phyloP scores from a whole-genome alignment of 2,797 vertebrate genomes.

The Lepidocolaptes lacrymiger region DNA sequence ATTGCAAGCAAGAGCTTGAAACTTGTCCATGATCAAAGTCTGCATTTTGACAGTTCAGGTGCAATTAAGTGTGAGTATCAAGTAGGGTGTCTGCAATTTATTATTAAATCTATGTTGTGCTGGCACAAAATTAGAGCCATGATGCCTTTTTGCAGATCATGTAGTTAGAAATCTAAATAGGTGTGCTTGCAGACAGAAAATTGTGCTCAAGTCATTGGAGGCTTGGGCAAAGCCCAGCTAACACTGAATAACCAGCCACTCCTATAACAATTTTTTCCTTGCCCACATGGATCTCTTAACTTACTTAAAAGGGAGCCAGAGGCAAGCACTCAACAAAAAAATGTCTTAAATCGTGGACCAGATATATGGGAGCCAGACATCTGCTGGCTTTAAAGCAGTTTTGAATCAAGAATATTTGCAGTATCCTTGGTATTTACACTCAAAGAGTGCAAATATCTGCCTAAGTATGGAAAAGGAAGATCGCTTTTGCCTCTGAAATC shows the following conservation, averaged over 20 bases:
- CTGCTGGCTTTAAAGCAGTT: constrained; percentile 36
- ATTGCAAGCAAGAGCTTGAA: constrained; percentile 36
- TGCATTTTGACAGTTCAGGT: constrained; percentile 19
- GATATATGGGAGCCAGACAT: neutral
- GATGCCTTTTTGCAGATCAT: neutral
- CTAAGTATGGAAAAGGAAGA: neutral
- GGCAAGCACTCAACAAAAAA: neutral
- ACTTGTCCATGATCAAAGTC: neutral
- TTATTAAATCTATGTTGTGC: neutral
- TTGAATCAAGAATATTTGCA: constrained; percentile 32
- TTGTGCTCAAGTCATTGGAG: neutral
- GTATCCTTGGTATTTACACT: constrained; percentile 24
- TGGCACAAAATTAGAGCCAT: neutral
- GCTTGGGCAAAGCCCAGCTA: neutral
- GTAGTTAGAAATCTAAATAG: neutral
- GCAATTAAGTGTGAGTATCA: constrained; percentile 25
- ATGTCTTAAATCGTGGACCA: neutral
- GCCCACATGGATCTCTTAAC: neutral
- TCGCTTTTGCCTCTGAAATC: constrained; percentile 32
- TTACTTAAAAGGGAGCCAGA: neutral
- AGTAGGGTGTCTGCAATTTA: neutral
- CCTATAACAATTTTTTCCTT: neutral
- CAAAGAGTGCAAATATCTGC: constrained; percentile 12
- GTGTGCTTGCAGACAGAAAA: neutral
- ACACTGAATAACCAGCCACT: neutral